Evolutionary conservation across 2,888 invertebrate species (phyloP).

Genomic region (Lepidocyrtoides sp.): DNA sequence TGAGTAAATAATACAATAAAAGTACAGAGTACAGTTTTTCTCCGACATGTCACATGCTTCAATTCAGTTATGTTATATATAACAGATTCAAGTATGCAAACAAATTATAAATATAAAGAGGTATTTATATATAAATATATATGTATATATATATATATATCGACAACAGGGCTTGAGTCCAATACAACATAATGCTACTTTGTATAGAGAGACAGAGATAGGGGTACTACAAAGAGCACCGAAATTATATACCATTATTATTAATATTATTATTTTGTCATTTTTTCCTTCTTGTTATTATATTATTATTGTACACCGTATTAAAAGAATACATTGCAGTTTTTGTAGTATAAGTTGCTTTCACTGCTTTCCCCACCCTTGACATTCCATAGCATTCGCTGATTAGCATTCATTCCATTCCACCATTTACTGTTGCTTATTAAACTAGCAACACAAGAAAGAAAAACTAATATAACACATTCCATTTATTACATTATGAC

Average conservation of each 20-base stretch:
- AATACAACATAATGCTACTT: slow-evolving; percentile 80
- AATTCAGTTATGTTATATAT: slow-evolving; percentile 61
- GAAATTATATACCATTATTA: slow-evolving; percentile 43
- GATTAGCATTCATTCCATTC: slow-evolving; percentile 67
- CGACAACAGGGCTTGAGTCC: slow-evolving; percentile 73
- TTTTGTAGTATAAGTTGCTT: slow-evolving; percentile 66
- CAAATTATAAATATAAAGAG: slow-evolving; percentile 51
- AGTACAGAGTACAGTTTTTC: slow-evolving; percentile 68
- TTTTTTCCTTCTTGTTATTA: slow-evolving; percentile 35
- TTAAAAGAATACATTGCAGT: slow-evolving; percentile 58
- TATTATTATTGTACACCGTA: slow-evolving; percentile 25
- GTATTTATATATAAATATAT: slow-evolving; percentile 29
- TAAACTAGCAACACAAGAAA: slow-evolving; percentile 40
- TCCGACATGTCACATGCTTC: slow-evolving; percentile 75
- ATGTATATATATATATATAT: slow-evolving; percentile 13
- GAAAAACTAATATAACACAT: slow-evolving; percentile 57
- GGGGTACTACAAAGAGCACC: slow-evolving; percentile 63
- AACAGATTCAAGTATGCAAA: slow-evolving; percentile 67
- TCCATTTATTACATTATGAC: slow-evolving; percentile 59
- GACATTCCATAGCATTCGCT: slow-evolving; percentile 68
- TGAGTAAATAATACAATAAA: slow-evolving; percentile 45
- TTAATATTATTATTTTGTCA: slow-evolving; percentile 44
- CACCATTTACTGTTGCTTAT: slow-evolving; percentile 40
- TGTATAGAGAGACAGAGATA: slow-evolving; percentile 64
- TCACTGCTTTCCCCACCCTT: slow-evolving; percentile 77